These are phyloP conservation scores for Mesochorus sp. DNA, from an alignment of 2,888 invertebrate species.

Conservation along the genomic window DNA sequence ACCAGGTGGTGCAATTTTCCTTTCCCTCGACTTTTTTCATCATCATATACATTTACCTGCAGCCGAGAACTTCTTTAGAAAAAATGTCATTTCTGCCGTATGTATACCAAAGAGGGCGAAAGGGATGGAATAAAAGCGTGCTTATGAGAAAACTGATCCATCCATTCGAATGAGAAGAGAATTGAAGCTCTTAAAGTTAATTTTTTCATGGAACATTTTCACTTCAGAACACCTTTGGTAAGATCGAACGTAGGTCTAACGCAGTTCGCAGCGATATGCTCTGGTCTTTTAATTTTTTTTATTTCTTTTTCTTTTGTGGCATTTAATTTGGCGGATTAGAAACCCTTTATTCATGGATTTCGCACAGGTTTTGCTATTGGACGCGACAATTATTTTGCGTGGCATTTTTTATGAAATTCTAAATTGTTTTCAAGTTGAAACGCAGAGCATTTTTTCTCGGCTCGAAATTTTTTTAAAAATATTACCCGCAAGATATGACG, in stretches of 20 bases:
- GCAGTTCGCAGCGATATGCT: not conserved
- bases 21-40: not conserved
- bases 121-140: not conserved
- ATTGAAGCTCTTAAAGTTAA: slow-evolving; percentile 26
- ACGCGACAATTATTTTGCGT: not conserved
- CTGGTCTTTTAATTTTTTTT: not conserved
- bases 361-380: not conserved
- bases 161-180: slow-evolving; percentile 20
- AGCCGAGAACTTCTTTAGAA: not conserved
- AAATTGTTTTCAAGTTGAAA: not conserved
- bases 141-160: slow-evolving; percentile 2
- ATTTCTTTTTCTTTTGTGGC: slow-evolving; percentile 27
- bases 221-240: not conserved
- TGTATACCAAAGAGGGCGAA: not conserved
- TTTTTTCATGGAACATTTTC: slow-evolving; percentile 24
- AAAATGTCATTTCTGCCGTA: not conserved
- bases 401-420: no score
- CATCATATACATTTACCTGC: not conserved
- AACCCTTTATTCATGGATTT: not conserved
- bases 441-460: not conserved
- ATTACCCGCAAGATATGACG: no score
- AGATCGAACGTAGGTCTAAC: no score
- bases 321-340: slow-evolving; percentile 4
- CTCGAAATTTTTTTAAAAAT: no score
- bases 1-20: slow-evolving; percentile 16